Evolutionary conservation across 1,140 invertebrate species (phyloP).

Genomic region (Ips nitidus): DNA sequence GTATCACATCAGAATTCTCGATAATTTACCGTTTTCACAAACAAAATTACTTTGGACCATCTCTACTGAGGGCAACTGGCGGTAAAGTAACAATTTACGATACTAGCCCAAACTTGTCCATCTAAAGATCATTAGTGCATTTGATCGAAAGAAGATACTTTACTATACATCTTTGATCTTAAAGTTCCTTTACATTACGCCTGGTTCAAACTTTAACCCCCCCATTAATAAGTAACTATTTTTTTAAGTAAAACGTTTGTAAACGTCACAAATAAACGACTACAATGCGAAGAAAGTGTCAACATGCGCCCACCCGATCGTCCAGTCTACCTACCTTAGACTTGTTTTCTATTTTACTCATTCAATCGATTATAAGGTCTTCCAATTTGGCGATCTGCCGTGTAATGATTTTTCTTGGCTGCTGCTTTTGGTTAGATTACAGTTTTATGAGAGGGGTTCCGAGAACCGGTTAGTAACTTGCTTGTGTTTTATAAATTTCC

Average conservation of each 20-base stretch:
- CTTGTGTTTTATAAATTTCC: background rate
- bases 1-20: no score
- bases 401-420: conserved; percentile 2
- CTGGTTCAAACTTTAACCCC: no score
- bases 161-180: no score
- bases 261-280: background rate
- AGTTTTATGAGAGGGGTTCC: background rate
- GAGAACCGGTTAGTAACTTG: background rate
- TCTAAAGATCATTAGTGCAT: no score
- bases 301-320: background rate
- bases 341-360: conserved; percentile 5
- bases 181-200: no score
- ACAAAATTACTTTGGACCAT: no score
- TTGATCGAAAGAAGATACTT: no score
- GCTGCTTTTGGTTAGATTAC: conserved; percentile 3
- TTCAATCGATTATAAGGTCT: background rate
- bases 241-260: background rate
- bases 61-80: no score
- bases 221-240: no score
- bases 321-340: background rate
- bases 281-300: background rate
- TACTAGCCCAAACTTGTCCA: no score
- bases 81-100: no score
- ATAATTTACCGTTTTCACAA: no score
- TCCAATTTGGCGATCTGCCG: background rate